Base-by-base conservation (phyloP, 2,888 invertebrate genomes). In the Heliothis peltigera region DNA sequence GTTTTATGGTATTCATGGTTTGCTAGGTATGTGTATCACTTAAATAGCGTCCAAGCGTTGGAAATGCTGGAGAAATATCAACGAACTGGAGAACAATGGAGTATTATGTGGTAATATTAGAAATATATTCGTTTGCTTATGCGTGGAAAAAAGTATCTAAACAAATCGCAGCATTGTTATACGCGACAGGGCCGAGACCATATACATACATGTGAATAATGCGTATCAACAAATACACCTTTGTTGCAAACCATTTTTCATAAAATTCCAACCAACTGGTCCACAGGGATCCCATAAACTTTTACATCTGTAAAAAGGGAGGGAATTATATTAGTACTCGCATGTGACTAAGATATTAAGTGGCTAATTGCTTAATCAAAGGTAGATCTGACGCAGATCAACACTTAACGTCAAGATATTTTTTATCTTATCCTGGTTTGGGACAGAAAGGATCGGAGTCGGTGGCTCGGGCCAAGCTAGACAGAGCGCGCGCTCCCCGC, bases 91-190 rank as follows among this genome's bases (percentile, higher is more conserved):
- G 94, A 94, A 94, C 94, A 94, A 94, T 94, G 91, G 94, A 86
- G 94, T 92, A 94, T 94, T 94, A 94, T 94, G 94, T 94, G 94
- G 93, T 94, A 94, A 94, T 94, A 93, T 92, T 93, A 92, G 91
- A 94, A 93, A 94, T 94, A 93, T 93, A 94, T 94, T 91, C 92
- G 88, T 92, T 92, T 91, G 88, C 88, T 92, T 91, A 90, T 90
- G 91, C 90, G 89, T 88, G 88, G 90, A 93, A 94, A 92, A 93
- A 94, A 94, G 90, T 90, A 92, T 91, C 92, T 91, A 93, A 94
- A 92, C 93, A 94, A 94, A 93, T 93, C 92, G 91, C 84, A 87
- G 92, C 91, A 93, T 93, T 94, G 93, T 93, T 92, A 89, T 90
- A 88, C 85, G 84, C 86, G 86, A 86, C 82, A 85, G 86, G 85